phyloP scores from a whole-genome alignment of 2,888 invertebrate species.

The Hydrotaea cyrtoneurina region DNA sequence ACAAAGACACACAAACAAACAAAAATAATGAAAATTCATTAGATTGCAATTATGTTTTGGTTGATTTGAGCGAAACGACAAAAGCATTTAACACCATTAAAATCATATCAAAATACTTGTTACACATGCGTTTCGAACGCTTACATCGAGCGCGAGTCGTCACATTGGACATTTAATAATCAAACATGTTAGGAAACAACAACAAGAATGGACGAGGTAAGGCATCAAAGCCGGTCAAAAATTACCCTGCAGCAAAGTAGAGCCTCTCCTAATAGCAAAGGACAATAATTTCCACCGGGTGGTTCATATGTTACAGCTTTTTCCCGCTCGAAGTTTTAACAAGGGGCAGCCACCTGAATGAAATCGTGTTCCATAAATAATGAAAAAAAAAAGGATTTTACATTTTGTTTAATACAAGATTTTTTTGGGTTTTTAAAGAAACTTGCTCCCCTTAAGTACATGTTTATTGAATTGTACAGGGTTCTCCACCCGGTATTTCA shows the following conservation, averaged over 20 bases:
- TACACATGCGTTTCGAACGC: not conserved
- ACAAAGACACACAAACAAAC: not conserved
- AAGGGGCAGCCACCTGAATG: too few species aligned
- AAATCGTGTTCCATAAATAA: too few species aligned
- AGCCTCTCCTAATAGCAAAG: too few species aligned
- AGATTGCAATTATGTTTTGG: slow-evolving; percentile 31
- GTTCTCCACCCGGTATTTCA: too few species aligned
- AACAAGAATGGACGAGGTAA: not conserved
- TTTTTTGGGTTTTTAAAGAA: too few species aligned
- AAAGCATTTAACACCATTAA: slow-evolving; percentile 31
- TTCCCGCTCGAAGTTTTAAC: too few species aligned
- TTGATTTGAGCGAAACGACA: not conserved
- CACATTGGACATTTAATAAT: not conserved
- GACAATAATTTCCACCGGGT: too few species aligned
- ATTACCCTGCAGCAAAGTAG: not conserved
- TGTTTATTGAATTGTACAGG: too few species aligned
- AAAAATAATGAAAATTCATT: slow-evolving; percentile 38
- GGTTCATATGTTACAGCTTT: too few species aligned
- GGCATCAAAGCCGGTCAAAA: not conserved
- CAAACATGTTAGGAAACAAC: not conserved
- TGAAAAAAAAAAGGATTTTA: too few species aligned
- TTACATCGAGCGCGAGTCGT: not conserved
- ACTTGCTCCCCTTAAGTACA: too few species aligned
- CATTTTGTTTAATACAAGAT: too few species aligned
- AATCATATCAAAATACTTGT: slow-evolving; percentile 37